Base-by-base conservation (phyloP, 2,113 vertebrate genomes). In the Brachyhypopomus gauderio region DNA sequence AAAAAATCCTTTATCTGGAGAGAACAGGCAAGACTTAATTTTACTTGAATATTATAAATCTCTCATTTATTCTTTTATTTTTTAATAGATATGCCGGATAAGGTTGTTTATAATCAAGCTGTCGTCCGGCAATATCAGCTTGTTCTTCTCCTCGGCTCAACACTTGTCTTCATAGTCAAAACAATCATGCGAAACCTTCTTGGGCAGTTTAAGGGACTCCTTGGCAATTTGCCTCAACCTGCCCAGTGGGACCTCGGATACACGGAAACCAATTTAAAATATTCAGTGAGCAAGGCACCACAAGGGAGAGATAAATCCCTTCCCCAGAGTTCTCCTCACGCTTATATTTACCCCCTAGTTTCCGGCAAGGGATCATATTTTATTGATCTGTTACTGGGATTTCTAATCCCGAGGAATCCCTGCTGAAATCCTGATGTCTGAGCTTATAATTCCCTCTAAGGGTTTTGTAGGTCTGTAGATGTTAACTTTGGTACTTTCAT, bases 181-280 rank as follows among this genome's bases (percentile, higher is more conserved):
- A 87, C 85, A 84, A 88, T 91, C 88, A 85, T 87, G 81, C 85
- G 83, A 89, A 88, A 85, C 87, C 72, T 84, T 67, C 83, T 30
- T 66, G 12, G 88, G 86, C 88, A 82, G 85, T 77, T 20, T 83
- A 83, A 84, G 78, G 79, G 81, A 73, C 55, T 23, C 62, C 6
- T n/a, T 85, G 75, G 64, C 72, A 66, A 60, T 66, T 84, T 71
- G 63, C 79, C 77, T 48, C 56, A 59, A 23, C 22, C n/a, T 14
- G 60, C 72, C 67, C n/a, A 27, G 20, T n/a, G 73, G 60, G 56
- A 64, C 27, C 22, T 62, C 23, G 6, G 69, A 62, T 77, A 80
- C 59, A 72, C 48, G 6, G 59, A 83, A 85, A 81, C 55, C 69
- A 75, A 80, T 76, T 63, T 72, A 63, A 75, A 75, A 25, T 72